Evolutionary conservation across 1,140 invertebrate genomes (phyloP).

Genomic region (Melipona quadrifasciata): DNA sequence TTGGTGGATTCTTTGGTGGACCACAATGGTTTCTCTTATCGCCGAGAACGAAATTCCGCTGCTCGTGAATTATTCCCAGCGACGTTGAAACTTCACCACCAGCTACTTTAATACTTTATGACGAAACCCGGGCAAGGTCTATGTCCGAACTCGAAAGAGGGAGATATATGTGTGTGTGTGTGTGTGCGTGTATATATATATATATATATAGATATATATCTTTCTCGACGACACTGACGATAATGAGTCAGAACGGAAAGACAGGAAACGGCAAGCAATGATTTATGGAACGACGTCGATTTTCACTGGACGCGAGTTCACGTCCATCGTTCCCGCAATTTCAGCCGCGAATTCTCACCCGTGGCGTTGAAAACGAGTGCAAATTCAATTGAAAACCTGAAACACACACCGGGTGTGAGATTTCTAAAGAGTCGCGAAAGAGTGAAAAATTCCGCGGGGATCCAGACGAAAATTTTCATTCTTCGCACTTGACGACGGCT

Average conservation of each 20-base stretch:
- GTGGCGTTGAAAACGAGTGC: no score
- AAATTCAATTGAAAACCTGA: no score
- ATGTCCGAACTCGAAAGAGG: not conserved
- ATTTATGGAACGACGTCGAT: constrained; percentile 19
- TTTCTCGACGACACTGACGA: not conserved
- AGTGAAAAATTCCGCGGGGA: not conserved
- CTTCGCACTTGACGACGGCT: not conserved
- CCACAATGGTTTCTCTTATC: not conserved
- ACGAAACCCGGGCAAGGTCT: constrained; percentile 22
- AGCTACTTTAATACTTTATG: constrained; percentile 37
- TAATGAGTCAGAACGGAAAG: constrained; percentile 13
- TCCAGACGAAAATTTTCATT: not conserved
- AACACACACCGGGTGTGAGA: no score
- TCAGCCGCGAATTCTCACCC: no score
- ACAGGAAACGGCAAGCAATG: not conserved
- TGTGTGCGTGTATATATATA: no score
- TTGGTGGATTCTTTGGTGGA: no score
- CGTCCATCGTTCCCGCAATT: not conserved
- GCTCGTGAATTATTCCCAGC: not conserved
- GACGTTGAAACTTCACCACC: constrained; percentile 32
- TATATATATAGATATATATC: not conserved
- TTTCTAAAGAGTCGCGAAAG: no score
- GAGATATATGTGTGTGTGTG: not conserved
- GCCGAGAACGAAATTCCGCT: not conserved
- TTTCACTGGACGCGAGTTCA: not conserved